Conservation (phyloP, 2,113 vertebrate species). For the Xerus inauris region DNA sequence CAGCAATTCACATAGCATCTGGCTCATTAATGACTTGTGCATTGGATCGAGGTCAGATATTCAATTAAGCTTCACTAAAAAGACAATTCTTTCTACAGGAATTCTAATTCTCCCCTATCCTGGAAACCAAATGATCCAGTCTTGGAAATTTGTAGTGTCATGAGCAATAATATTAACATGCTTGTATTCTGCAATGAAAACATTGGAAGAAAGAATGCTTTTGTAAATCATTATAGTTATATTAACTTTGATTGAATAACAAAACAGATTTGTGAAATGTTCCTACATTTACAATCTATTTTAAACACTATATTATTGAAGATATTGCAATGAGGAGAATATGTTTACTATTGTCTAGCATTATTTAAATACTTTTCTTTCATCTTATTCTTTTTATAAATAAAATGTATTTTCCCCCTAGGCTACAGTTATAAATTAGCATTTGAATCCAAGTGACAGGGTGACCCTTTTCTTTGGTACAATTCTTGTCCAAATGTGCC, state of each 20-base stretch:
- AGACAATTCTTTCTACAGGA: neutral
- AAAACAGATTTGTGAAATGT: neutral
- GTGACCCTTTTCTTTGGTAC: slow-evolving; percentile 52
- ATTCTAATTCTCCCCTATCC: slow-evolving; percentile 28
- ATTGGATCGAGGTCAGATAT: neutral
- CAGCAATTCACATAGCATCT: slow-evolving; percentile 22
- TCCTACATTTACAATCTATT: neutral
- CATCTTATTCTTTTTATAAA: slow-evolving; percentile 28
- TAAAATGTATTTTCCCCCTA: slow-evolving; percentile 37
- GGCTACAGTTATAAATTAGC: slow-evolving; percentile 64
- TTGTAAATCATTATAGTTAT: slow-evolving; percentile 23
- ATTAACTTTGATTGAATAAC: slow-evolving; percentile 7
- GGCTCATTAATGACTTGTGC: neutral
- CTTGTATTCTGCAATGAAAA: slow-evolving; percentile 32
- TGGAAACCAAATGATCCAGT: neutral
- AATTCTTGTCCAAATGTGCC: slow-evolving; percentile 52
- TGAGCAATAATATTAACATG: neutral
- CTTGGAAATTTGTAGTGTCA: neutral
- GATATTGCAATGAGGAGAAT: slow-evolving; percentile 31
- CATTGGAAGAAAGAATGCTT: neutral
- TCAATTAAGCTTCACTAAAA: slow-evolving; percentile 22
- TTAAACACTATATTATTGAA: neutral
- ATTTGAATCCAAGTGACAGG: slow-evolving; percentile 63
- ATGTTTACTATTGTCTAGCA: neutral
- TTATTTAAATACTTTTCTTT: neutral